Conservation (phyloP, 2,797 vertebrate species). For the Betta splendens region DNA sequence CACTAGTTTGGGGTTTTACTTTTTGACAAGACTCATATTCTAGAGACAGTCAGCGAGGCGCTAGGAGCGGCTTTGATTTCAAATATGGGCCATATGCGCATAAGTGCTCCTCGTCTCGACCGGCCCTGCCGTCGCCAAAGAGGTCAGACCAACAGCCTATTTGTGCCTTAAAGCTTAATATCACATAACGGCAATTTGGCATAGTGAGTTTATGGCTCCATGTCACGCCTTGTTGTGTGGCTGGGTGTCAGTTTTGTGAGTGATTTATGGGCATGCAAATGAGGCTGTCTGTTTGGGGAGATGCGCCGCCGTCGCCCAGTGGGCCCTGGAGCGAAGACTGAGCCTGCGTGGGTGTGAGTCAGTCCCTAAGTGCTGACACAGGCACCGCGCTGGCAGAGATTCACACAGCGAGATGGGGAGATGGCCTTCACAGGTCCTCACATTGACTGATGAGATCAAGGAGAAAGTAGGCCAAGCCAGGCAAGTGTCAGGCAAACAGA, state of each 20-base stretch:
- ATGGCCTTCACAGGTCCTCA: conserved; percentile 77
- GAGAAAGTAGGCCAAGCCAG: conserved; percentile 76
- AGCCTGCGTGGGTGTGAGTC: conserved; percentile 67
- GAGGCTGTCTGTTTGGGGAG: conserved; percentile 69
- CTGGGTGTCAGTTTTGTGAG: conserved; percentile 60
- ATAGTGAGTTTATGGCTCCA: conserved; percentile 28
- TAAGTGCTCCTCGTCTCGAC: conserved; percentile 37
- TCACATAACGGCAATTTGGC: conserved; percentile 45
- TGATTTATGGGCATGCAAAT: conserved; percentile 82
- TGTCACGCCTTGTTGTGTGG: conserved; percentile 54
- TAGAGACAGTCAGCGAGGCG: conserved; percentile 14
- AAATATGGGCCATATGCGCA: conserved; percentile 31
- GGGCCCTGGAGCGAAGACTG: conserved; percentile 56
- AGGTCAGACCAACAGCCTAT: conserved; percentile 40
- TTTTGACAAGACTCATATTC: conserved; percentile 20
- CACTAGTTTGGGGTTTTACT: conserved; percentile 38
- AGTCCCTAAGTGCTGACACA: conserved; percentile 77
- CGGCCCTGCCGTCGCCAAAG: conserved; percentile 30
- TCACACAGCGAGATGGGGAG: conserved; percentile 60
- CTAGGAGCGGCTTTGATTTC: conserved; percentile 41
- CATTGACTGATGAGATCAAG: conserved; percentile 79
- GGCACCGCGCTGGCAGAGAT: conserved; percentile 67
- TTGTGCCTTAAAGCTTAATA: conserved; percentile 36
- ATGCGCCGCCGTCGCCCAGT: conserved; percentile 62
- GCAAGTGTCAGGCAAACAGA: conserved; percentile 75